Evolutionary conservation across 2,797 vertebrate genomes (phyloP), one percentile per base, ranked within the genome.

Genomic region (Eospalax fontanierii): DNA sequence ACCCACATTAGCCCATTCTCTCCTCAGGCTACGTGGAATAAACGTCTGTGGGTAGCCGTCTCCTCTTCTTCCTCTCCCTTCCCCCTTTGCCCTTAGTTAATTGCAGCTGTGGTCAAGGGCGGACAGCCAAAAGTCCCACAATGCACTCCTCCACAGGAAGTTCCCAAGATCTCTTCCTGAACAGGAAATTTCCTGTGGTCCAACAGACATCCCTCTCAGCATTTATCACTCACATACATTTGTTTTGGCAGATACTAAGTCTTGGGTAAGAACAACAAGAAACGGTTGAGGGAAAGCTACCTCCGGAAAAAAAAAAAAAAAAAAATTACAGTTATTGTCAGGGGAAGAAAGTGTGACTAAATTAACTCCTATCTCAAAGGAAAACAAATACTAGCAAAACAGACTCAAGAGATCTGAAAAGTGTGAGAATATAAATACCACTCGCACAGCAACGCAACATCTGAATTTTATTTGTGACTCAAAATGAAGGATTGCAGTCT

Each of bases 121-220:
- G 78, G 96, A 95, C 96, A 98, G 99, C 98, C 99, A 99, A 98
- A 73, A 97, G 98, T 98, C 99, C 99, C 99, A 99, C 98, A 99
- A 99, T 98, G 92, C 98, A 98, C 98, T 75, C 40, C 98, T 98
- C 94, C 98, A 98, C 99, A 99, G 99, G 99, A 99, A 99, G 99
- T 98, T 98, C 98, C 99, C 98, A 98, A 98, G 99, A 99, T 99
- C 98, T 89, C 98, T 99, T 99, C 99, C 99, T 99, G 98, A 98
- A 98, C 99, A 99, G 99, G 99, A 99, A 99, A 99, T 99, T 99
- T 99, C 99, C 99, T 98, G 99, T 98, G 98, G 99, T 98, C 98
- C 98, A 99, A 99, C 98, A 98, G 98, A 98, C 98, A 98, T 98
- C 98, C 97, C 98, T 98, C 96, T 94, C 94, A 78, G 97, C 97